Evolutionary conservation across 2,888 invertebrate genomes (phyloP), one percentile per base, ranked within the genome.

Genomic region (Lamellibrachia columna): DNA sequence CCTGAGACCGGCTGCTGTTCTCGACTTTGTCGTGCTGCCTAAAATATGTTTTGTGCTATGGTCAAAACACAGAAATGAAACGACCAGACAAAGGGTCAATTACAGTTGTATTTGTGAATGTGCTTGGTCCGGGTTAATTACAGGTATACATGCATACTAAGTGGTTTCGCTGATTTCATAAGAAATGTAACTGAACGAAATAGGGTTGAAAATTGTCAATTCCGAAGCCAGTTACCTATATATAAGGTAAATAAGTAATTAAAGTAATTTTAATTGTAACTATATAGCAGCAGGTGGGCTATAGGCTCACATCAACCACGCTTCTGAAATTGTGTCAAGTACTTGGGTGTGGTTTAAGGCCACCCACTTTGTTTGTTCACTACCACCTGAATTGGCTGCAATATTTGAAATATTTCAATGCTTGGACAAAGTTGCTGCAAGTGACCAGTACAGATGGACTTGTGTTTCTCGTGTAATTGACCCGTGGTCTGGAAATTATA

Each of bases 11-110:
- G 75, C 75, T 11, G 75, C 75, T 75, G 75, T 6, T 15, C n/a
- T 75, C 75, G 75, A 75, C 75, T 75, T 75, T 75, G 75, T 75
- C 75, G 75, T 75, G 75, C 75, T 75, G 75, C 75, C 75, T 75
- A 75, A 75, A 75, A 75, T 75, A 75, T n/a, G 75, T 22, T 75
- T 75, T 75, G 22, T 75, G 75, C 22, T n/a, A 75, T 75, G 15
- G 75, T 75, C 22, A 75, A 75, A 75, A 75, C 55, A 55, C 75
- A 75, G 75, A 75, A 75, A 75, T 15, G 22, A 75, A 75, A 75
- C 75, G 22, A 22, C 75, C 15, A 75, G 22, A 75, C 75, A 75
- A 3, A 75, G 75, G 75, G 15, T 75, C 15, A 75, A 75, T 22
- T 75, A 75, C 6, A 75, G 75, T 75, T 22, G 1, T 40, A 40